Percentiles rank a stretch among this genome's conserved stretches.
These are phyloP conservation scores for Lasioglossum zephyrum DNA, from an alignment of 2,888 invertebrate species.

Conservation along the genomic window DNA sequence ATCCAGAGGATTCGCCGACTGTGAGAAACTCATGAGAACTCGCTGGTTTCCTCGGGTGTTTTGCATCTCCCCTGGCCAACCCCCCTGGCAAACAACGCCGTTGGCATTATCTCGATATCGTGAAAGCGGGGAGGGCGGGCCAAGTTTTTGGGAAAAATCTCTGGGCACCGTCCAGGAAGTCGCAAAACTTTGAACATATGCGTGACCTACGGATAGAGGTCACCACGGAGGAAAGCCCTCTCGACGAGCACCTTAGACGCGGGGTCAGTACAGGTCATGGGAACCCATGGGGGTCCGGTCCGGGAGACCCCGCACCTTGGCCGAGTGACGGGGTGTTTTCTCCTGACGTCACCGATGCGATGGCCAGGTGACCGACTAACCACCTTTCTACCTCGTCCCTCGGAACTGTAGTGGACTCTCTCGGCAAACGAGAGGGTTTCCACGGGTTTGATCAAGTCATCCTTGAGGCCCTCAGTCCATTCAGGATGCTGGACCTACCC, in stretches of 20 bases:
- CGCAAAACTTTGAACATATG: slow-evolving; percentile 73
- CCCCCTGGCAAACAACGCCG: slow-evolving; percentile 4
- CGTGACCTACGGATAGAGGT: slow-evolving; percentile 75
- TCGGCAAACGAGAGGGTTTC: neutral
- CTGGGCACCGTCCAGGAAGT: slow-evolving; percentile 63
- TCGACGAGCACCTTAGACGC: slow-evolving; percentile 71
- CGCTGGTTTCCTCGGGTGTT: neutral
- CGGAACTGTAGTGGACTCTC: neutral
- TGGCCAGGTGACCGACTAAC: slow-evolving; percentile 62
- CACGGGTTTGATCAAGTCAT: neutral
- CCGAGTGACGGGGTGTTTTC: slow-evolving; percentile 66
- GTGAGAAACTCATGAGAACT: slow-evolving; percentile 45
- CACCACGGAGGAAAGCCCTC: slow-evolving; percentile 51
- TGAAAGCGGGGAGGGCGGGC: slow-evolving; percentile 2
- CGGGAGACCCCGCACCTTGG: slow-evolving; percentile 49
- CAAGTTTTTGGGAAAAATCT: slow-evolving; percentile 75
- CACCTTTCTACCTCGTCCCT: neutral
- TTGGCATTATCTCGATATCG: slow-evolving; percentile 53
- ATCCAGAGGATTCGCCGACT: neutral
- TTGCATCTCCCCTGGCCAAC: neutral
- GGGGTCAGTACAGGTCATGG: slow-evolving; percentile 82
- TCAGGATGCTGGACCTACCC: neutral
- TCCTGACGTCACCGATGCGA: slow-evolving; percentile 57
- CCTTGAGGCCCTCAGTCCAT: neutral
- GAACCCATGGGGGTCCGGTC: slow-evolving; percentile 84